Evolutionary conservation across 2,888 invertebrate genomes (phyloP), one percentile per base, ranked within the genome.

Genomic region (Drosophila borealis): DNA sequence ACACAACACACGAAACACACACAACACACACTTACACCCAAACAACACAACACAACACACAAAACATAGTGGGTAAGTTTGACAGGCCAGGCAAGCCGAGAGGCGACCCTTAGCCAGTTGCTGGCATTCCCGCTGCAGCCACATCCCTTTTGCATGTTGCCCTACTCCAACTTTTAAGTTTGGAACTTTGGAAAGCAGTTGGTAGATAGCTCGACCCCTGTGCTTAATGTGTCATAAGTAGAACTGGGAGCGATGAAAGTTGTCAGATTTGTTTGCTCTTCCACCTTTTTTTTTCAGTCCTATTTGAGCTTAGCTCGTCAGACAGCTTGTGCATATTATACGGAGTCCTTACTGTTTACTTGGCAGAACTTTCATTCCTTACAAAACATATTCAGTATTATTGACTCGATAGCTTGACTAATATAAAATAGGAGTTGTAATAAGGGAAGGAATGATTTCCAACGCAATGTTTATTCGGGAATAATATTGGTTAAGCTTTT

Each of bases 181-280:
- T 64, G 37, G 10, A 75, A 72, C 64, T 75, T 75, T 60, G 49
- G 21, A 25, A 53, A 51, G 53, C 41, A 69, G 54, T 69, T 55
- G 63, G 29, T 37, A 61, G 61, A 57, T 55, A 59, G 36, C 44
- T 42, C 25, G 46, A 56, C 73, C 59, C 61, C 41, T 21, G 74
- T 65, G 74, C 77, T 78, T 78, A 78, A 74, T 67, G 71, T 78
- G 77, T 77, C 77, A 78, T 65, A 78, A 78, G 63, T 65, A 77
- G 53, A 71, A 60, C 54, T 50, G 48, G 14, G 45, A 42, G 57
- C 70, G 70, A 51, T 77, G 76, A 77, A 77, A 77, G 66, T 77
- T 70, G 66, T 74, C 77, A 70, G 76, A 70, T 74, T 77, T 66
- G 34, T 53, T 46, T 56, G 37, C n/a, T 45, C 48, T 34, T 48